Base-by-base conservation (phyloP, 1,140 invertebrate genomes). In the Euura lappo region DNA sequence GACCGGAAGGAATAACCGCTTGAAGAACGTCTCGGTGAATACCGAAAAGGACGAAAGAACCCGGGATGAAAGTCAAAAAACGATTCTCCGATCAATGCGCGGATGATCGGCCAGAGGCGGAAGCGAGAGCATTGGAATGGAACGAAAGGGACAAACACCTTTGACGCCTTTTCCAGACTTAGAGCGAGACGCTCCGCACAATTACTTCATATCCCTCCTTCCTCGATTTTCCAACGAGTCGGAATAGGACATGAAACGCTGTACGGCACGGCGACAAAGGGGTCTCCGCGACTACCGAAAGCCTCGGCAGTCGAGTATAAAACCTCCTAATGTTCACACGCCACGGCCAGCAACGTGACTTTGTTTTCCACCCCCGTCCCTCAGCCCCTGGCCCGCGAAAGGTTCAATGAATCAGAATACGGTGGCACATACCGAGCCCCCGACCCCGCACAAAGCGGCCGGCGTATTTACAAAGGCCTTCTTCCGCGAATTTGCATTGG, bases 181-280 rank as follows among this genome's bases (percentile, higher is more conserved):
- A 28, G 28, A 28, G 1, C 28, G 28, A 28, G 28, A 28, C 28
- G 79, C 79, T 72, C 79, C 28, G 28, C 83, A 76, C 78, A 75
- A 76, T 78, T 80, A 68, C 71, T 79, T 76, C 76, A 71, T 80
- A 83, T 83, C 83, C 81, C 84, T 86, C 86, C 28, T 28, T 28
- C 28, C 28, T 28, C 28, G 28, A 87, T 87, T 88, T 87, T 88
- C 83, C 85, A 88, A 87, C 87, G 86, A 87, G 83, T 87, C 79
- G 86, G 85, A 88, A 88, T 88, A 87, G 82, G 84, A 85, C 85
- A 84, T 85, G 84, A 87, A 87, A 86, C 84, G 83, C 81, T 86
- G 85, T 86, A n/a, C 10, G 13, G 51, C 51, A 87, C 82, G 85
- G 81, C 75, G 81, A 86, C 86, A 87, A 87, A 87, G 86, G 81